Base-by-base conservation (phyloP, 2,888 invertebrate species). In the Sinohyriopsis cumingii region DNA sequence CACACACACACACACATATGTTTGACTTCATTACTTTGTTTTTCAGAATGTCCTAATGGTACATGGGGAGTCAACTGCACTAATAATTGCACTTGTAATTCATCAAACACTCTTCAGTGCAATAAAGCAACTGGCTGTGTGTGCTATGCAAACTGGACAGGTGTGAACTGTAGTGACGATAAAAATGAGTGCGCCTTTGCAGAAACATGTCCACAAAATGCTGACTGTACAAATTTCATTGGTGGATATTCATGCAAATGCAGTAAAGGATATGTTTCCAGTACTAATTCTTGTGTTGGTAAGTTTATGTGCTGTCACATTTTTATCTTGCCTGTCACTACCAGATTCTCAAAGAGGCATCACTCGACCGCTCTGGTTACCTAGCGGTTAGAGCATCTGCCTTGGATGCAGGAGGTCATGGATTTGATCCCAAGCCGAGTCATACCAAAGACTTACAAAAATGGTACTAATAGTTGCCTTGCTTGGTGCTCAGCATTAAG, bases 81-180 rank as follows among this genome's bases (percentile, higher is more conserved):
- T 18, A 66, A 69, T 24, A 68, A 60, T 2, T 80, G 80, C 69
- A 60, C 65, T n/a, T 80, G 80, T 68, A 65, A 64, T 9, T 24
- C n/a, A 28, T 63, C 66, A 4, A 64, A 75, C 64, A 70, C 73
- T 5, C 25, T 33, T 28, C 25, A 53, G 22, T 77, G 77, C 66
- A 67, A 72, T 62, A 19, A 56, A n/a, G 68, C 45, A 5, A 75
- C 73, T 22, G 77, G 77, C 18, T 77, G 77, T 66, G 64, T 63
- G 20, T 77, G 77, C 61, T 63, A 60, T 12, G 24, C 68, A 24
- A 80, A 81, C 3, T 83, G 78, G 76, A 69, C 76, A 3, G 81
- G 83, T 18, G 60, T 65, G 54, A 64, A n/a, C 19, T 82, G 82
- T 69, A 59, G 71, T 3, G 62, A 69, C 12, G 82, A 81, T 72